These are phyloP conservation scores for Laupala kohalensis DNA, from an alignment of 1,140 invertebrate genomes.

Conservation along the genomic window DNA sequence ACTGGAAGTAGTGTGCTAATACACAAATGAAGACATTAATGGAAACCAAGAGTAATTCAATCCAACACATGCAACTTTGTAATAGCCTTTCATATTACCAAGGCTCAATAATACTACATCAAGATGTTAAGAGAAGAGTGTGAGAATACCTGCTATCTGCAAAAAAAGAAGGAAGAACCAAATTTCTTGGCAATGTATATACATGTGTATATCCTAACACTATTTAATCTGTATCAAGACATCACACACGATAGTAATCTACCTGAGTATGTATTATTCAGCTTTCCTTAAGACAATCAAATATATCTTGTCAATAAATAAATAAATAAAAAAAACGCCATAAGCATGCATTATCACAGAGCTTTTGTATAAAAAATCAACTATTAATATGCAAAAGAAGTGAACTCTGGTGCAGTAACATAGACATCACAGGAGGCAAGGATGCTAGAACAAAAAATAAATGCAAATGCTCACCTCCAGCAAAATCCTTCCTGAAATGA, in stretches of 20 bases:
- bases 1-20: slow-evolving; percentile 2
- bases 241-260: neutral
- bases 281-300: neutral
- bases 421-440: neutral
- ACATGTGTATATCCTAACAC: neutral
- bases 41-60: neutral
- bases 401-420: neutral
- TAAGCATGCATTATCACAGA: too few relatives aligned
- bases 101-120: neutral
- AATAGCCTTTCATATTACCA: neutral
- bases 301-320: neutral
- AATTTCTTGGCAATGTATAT: neutral
- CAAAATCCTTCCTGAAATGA: neutral
- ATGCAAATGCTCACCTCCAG: neutral
- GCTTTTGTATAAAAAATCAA: too few relatives aligned
- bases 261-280: neutral
- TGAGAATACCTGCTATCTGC: neutral
- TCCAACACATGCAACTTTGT: neutral
- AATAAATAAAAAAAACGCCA: too few relatives aligned
- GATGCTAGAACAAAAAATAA: neutral
- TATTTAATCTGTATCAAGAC: neutral
- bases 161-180: neutral
- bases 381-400: neutral
- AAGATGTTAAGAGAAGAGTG: neutral
- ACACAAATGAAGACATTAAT: slow-evolving; percentile 10